phyloP scores from a whole-genome alignment of 37 sponge, comb jelly and placozoan genomes.

The Oscarella lobularis region DNA sequence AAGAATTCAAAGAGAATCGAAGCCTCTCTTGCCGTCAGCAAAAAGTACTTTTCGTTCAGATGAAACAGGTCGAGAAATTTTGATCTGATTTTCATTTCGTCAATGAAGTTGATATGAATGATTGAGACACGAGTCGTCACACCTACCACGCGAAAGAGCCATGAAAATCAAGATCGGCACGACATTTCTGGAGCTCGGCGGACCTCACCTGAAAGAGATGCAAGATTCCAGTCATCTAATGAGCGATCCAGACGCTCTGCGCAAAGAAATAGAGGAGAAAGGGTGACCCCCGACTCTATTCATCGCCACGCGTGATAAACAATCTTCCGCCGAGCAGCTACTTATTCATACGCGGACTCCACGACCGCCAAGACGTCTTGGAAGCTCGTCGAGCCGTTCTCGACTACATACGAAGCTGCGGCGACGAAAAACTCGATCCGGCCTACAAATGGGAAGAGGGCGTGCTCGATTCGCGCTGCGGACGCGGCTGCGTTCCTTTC shows the following conservation, averaged over 20 bases:
- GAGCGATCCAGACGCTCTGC: background rate
- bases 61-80: constrained; percentile 44
- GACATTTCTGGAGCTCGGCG: background rate
- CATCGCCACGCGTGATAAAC: background rate
- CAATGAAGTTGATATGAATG: too few species aligned
- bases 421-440: background rate
- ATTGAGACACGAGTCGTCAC: background rate
- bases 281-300: background rate
- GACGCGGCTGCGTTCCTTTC: background rate
- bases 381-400: constrained; percentile 1
- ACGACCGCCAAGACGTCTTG: background rate
- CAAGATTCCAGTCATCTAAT: background rate
- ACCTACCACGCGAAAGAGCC: background rate
- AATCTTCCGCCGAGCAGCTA: background rate
- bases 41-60: constrained; percentile 67
- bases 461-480: constrained; percentile 1
- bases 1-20: constrained; percentile 47
- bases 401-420: background rate
- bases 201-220: background rate
- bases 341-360: background rate
- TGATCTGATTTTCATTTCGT: constrained; percentile 44
- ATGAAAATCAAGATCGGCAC: background rate
- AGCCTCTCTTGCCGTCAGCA: constrained; percentile 51
- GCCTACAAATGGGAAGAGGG: background rate
- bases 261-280: background rate